phyloP scores from a whole-genome alignment of 2,113 vertebrate species.

The Cinclus cinclus region DNA sequence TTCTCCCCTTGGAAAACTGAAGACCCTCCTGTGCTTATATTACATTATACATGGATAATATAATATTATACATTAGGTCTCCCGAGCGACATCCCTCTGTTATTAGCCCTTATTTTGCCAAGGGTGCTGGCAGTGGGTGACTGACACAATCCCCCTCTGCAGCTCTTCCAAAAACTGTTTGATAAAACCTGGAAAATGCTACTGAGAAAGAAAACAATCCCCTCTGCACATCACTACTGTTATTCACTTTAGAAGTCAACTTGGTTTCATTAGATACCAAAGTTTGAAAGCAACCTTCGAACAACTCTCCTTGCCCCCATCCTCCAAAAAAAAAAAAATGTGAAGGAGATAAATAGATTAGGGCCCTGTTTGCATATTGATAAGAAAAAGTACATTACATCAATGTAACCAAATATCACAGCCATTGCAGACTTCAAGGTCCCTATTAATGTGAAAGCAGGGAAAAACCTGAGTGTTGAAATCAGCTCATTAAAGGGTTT shows the following conservation, averaged over 20 bases:
- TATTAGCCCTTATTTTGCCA: background rate
- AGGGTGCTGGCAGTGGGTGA: background rate
- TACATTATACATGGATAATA: no score
- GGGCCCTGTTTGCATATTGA: constrained; percentile 43
- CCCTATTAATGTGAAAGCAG: constrained; percentile 25
- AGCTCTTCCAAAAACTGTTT: background rate
- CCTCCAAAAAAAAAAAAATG: constrained; percentile 50
- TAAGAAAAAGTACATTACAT: constrained; percentile 53
- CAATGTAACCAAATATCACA: constrained; percentile 40
- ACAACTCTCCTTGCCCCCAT: background rate
- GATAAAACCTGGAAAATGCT: background rate
- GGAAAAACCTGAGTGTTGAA: background rate
- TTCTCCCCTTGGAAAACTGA: background rate
- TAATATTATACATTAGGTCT: background rate
- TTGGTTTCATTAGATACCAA: background rate
- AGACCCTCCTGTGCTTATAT: background rate
- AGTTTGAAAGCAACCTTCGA: constrained; percentile 47
- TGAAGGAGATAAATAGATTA: constrained; percentile 57
- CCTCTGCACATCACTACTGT: background rate
- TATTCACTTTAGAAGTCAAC: background rate
- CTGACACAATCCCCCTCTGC: background rate
- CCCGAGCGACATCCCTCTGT: background rate
- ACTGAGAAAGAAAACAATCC: background rate
- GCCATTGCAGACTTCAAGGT: constrained; percentile 8
- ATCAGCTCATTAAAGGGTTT: background rate